A percentile compares a stretch with the other conserved stretches of the same genome.
These are phyloP conservation scores for Xiphorhynchus elegans DNA, from an alignment of 2,113 vertebrate genomes.

Conservation along the genomic window DNA sequence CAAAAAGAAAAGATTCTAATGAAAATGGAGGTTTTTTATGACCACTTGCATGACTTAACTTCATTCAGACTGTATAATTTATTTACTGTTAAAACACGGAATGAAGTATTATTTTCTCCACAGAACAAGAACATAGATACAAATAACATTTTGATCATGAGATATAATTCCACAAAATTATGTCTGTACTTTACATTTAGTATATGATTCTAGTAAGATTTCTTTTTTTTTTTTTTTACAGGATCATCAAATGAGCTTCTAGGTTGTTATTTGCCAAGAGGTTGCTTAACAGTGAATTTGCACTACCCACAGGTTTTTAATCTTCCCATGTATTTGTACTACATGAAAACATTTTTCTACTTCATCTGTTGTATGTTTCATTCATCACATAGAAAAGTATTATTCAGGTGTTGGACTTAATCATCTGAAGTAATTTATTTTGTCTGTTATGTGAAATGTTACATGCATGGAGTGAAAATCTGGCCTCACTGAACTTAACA, in stretches of 20 bases:
- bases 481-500: background rate
- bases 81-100: background rate
- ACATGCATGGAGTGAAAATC: background rate
- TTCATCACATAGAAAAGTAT: background rate
- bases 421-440: background rate
- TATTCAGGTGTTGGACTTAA: background rate
- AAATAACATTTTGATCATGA: background rate
- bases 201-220: background rate
- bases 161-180: background rate
- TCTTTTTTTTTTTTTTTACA: background rate
- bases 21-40: fast-evolving
- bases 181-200: background rate
- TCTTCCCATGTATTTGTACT: background rate
- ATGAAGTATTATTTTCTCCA: background rate
- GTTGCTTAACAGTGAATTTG: background rate
- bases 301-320: background rate
- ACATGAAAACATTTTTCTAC: background rate
- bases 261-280: background rate
- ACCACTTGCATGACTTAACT: background rate
- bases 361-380: background rate
- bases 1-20: background rate
- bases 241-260: background rate
- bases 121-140: background rate
- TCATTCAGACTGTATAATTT: background rate
- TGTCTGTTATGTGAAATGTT: background rate